Evolutionary conservation across 2,888 invertebrate species (phyloP).

Genomic region (Tetheella fluctuosa): DNA sequence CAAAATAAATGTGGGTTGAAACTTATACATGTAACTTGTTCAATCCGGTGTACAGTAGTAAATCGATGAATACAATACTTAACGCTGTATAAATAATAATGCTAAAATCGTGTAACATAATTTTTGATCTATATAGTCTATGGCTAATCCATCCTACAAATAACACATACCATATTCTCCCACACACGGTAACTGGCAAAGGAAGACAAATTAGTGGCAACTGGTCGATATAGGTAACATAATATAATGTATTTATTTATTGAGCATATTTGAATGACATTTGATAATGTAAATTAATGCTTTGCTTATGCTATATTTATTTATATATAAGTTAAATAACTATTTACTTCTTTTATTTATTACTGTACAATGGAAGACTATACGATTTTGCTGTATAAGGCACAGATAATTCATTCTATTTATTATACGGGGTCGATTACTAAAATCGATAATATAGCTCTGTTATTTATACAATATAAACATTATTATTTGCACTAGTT

Average conservation of each 20-base stretch:
- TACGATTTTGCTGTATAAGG: slow-evolving; percentile 81
- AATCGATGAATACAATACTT: slow-evolving; percentile 24
- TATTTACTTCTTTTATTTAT: slow-evolving; percentile 21
- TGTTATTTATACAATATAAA: slow-evolving; percentile 29
- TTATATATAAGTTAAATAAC: slow-evolving; percentile 24
- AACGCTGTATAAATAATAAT: slow-evolving; percentile 11
- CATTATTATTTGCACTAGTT: slow-evolving; percentile 15
- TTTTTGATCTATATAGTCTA: not conserved
- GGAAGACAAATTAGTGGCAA: slow-evolving; percentile 61
- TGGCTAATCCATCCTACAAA: slow-evolving; percentile 17
- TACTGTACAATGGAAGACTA: slow-evolving; percentile 69
- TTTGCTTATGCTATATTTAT: slow-evolving; percentile 15
- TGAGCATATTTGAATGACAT: slow-evolving; percentile 39
- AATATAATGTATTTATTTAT: slow-evolving; percentile 35
- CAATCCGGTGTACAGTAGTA: slow-evolving; percentile 19
- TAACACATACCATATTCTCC: slow-evolving; percentile 31
- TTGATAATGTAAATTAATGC: slow-evolving; percentile 25
- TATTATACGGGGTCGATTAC: slow-evolving; percentile 23
- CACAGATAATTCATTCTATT: slow-evolving; percentile 61
- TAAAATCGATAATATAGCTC: slow-evolving; percentile 21
- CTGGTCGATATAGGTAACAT: slow-evolving; percentile 63
- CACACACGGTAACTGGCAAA: slow-evolving; percentile 63
- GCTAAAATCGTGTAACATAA: not conserved
- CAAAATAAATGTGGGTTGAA: slow-evolving; percentile 20
- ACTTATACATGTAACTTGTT: slow-evolving; percentile 23